Evolutionary conservation across 2,888 invertebrate genomes (phyloP), one percentile per base, ranked within the genome.

Genomic region (Drosophila diplacantha): DNA sequence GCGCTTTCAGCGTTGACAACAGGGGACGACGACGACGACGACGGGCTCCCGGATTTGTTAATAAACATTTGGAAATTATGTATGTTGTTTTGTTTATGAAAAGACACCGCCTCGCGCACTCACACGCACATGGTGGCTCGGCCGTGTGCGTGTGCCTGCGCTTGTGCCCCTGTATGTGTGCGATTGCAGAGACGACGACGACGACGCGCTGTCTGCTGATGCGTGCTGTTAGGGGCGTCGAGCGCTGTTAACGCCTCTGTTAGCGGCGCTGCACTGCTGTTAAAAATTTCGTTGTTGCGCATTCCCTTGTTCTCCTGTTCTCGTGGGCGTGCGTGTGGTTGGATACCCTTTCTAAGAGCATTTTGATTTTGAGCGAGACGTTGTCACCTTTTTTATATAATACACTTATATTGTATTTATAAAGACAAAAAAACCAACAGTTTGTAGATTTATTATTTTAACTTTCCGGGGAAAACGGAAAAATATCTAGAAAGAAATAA

Each of bases 171-270:
- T 24, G 50, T 67, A 32, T 54, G 35, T 49, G 62, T 41, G 64
- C 71, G 59, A 63, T 70, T 34, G 26, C 29, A 31, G 46, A 16
- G 41, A 24, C 37, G 22, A 22, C 22, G 7, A 24, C 24, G 26
- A 26, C 26, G 63, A 52, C 65, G 46, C 50, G 60, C 57, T 74
- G 67, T 74, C 57, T 66, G 72, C 55, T 41, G 54, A 37, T 41
- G 55, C 47, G 59, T 29, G 29, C 72, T 70, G 44, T 44, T 26
- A 32, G 32, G 18, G 16, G 34, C 32, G 52, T 9, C 29, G 9
- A 26, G 8, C 26, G 26, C 26, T 26, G 26, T 29, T 29, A 29
- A 29, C 29, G 29, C 29, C 24, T 16, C 72, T 70, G 44, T 44
- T 26, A 32, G 32, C 34, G 16, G 44, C 22, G 52, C 52, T 46